These are phyloP conservation scores for Pseudochirops corinnae DNA, from an alignment of 2,797 vertebrate genomes.

Conservation along the genomic window DNA sequence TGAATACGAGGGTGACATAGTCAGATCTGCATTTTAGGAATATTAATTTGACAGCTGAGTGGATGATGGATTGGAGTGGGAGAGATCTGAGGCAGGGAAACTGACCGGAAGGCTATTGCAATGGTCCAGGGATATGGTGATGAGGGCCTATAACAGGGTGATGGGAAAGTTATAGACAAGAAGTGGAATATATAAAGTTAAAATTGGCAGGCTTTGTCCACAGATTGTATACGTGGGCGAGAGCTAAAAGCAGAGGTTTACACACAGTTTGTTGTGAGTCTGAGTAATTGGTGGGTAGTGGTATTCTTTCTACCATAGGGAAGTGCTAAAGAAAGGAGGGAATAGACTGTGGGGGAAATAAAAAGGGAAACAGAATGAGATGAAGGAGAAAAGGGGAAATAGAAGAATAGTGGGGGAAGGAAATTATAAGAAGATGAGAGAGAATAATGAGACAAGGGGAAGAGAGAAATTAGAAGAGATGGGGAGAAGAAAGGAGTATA, in stretches of 20 bases:
- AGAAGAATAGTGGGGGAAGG: not conserved
- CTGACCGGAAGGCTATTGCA: not conserved
- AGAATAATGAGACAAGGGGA: not conserved
- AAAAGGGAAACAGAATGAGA: not conserved
- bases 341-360: not conserved
- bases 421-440: not conserved
- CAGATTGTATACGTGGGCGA: not conserved
- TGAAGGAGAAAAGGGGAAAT: not conserved
- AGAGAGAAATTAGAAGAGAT: not conserved
- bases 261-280: not conserved
- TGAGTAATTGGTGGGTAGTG: not conserved
- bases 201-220: not conserved
- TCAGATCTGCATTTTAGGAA: not conserved
- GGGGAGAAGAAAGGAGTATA: not conserved
- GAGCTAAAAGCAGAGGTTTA: not conserved
- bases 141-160: not conserved
- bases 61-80: not conserved
- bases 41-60: not conserved
- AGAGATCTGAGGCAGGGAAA: not conserved
- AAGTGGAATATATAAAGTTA: not conserved
- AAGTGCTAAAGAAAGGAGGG: not conserved
- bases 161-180: not conserved
- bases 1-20: not conserved
- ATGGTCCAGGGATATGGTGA: not conserved
- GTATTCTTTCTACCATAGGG: not conserved